A percentile compares a stretch with the other conserved stretches of the same genome.
These are phyloP conservation scores for Metallyticus violacea DNA, from an alignment of 2,888 invertebrate species.

Conservation along the genomic window DNA sequence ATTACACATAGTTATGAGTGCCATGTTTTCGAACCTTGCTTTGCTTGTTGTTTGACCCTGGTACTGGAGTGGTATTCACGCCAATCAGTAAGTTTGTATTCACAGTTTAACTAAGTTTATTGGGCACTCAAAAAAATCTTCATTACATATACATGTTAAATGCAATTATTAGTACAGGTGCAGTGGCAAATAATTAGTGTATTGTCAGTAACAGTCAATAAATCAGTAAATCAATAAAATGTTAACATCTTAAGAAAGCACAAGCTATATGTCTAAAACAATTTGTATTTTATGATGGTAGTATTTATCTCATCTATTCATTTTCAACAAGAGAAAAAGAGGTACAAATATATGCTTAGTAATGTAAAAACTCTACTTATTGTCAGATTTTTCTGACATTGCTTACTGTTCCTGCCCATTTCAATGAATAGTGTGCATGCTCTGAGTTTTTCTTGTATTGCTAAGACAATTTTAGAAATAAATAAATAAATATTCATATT, in stretches of 20 bases:
- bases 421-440: background rate
- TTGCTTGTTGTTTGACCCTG: constrained; percentile 21
- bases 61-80: background rate
- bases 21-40: constrained; percentile 36
- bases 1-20: constrained; percentile 1
- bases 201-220: constrained; percentile 5
- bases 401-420: background rate
- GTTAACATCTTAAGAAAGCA: background rate
- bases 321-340: too few species aligned
- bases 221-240: constrained; percentile 16
- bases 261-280: background rate
- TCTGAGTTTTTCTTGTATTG: too few species aligned
- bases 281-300: too few species aligned
- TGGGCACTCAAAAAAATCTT: constrained; percentile 49
- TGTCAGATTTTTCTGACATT: background rate
- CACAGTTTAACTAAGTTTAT: constrained; percentile 54
- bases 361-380: background rate
- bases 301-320: too few species aligned
- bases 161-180: constrained; percentile 31
- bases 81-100: constrained; percentile 43
- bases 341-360: background rate
- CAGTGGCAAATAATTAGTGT: constrained; percentile 19
- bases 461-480: background rate
- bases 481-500: background rate
- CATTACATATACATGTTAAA: background rate